Conservation (phyloP, 2,797 vertebrate genomes). For the Cheirogaleus major region DNA sequence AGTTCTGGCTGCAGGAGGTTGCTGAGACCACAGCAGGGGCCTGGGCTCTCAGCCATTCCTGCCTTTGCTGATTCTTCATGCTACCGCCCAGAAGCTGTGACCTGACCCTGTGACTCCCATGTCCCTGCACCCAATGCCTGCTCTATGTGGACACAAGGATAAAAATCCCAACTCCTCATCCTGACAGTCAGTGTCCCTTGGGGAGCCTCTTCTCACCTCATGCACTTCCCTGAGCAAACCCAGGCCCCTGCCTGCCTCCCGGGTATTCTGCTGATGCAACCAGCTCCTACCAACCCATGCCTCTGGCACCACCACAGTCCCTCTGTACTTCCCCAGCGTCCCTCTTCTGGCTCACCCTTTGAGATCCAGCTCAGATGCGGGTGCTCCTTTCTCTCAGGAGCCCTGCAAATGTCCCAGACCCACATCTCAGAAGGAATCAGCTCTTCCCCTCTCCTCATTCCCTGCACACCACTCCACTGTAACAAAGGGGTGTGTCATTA, state of each 20-base stretch:
- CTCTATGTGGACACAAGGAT: not conserved
- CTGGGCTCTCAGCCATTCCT: not conserved
- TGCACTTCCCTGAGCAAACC: not conserved
- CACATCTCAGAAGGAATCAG: not conserved
- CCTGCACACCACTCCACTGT: not conserved
- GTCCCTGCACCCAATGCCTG: rapidly evolving
- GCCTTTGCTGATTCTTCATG: rapidly evolving
- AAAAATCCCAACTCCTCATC: not conserved
- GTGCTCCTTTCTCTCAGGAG: not conserved
- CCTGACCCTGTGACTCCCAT: rapidly evolving
- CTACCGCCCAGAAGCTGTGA: rapidly evolving
- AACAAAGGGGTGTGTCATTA: not conserved
- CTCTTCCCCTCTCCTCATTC: not conserved
- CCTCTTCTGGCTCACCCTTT: not conserved
- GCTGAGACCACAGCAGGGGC: not conserved
- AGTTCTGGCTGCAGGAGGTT: not conserved
- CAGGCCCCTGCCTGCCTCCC: not conserved
- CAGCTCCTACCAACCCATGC: rapidly evolving
- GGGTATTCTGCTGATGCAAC: not conserved
- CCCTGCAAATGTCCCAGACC: not conserved
- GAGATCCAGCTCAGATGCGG: not conserved
- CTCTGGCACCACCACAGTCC: rapidly evolving
- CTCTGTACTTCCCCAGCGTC: not conserved
- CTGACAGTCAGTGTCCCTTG: rapidly evolving
- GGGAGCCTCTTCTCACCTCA: too few relatives aligned